These are phyloP conservation scores for Phaethornis superciliosus DNA, from an alignment of 2,113 vertebrate species.

Conservation along the genomic window DNA sequence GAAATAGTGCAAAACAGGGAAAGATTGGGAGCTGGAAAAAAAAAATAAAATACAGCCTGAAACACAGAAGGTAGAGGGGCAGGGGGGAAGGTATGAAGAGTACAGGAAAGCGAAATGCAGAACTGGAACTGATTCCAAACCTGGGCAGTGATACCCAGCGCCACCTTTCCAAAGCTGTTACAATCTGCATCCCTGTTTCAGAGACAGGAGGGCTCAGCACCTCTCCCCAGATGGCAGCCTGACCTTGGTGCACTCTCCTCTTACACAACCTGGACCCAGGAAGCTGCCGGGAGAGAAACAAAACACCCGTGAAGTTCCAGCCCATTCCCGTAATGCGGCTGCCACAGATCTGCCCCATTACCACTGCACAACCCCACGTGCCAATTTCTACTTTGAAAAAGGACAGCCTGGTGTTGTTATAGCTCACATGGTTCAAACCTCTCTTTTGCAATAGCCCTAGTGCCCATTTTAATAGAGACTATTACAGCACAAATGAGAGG, in stretches of 20 bases:
- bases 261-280: neutral
- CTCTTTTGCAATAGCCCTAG: neutral
- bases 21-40: neutral
- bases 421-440: neutral
- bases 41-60: neutral
- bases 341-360: neutral
- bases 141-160: neutral
- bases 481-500: conserved; percentile 40
- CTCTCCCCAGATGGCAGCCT: neutral
- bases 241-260: conserved; percentile 23
- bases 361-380: neutral
- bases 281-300: neutral
- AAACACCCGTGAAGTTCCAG: neutral
- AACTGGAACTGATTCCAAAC: neutral
- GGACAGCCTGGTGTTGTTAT: neutral
- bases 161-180: conserved; percentile 3
- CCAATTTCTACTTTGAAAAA: neutral
- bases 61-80: neutral
- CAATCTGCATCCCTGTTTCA: neutral
- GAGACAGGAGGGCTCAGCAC: neutral
- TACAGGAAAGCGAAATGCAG: neutral
- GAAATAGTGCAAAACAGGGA: neutral
- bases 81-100: neutral
- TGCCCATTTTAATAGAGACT: conserved; percentile 20
- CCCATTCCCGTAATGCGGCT: neutral